Conservation (phyloP, 2,113 vertebrate genomes). For the Bungarus multicinctus region DNA sequence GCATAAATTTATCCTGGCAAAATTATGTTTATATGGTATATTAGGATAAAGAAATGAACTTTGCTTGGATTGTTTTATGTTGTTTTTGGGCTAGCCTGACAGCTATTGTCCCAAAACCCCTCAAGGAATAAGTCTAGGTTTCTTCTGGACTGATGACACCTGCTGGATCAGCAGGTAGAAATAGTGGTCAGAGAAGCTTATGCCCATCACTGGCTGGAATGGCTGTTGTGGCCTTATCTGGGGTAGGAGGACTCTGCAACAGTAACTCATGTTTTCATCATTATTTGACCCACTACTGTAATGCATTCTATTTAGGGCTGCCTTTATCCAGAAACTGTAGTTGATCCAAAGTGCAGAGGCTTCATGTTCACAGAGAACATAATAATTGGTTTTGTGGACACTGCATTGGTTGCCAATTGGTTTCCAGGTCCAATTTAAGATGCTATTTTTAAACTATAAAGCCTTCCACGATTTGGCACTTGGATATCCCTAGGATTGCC, state of each 20-base stretch:
- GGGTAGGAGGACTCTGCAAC: not conserved
- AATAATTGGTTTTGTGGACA: not conserved
- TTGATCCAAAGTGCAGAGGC: not conserved
- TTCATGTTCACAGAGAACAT: not conserved
- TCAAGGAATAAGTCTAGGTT: not conserved
- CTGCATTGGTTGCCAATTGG: not conserved
- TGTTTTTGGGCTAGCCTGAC: not conserved
- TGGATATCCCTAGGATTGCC: not conserved
- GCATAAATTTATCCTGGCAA: not conserved
- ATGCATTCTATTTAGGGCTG: not conserved
- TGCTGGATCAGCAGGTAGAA: not conserved
- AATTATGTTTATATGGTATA: not conserved
- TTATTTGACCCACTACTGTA: not conserved
- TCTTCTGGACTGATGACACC: not conserved
- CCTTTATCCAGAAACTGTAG: not conserved
- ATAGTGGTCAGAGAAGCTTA: not conserved
- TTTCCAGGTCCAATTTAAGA: not conserved
- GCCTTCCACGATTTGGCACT: not conserved
- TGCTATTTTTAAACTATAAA: not conserved
- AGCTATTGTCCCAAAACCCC: constrained; percentile 48
- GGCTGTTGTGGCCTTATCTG: not conserved
- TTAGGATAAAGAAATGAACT: not conserved
- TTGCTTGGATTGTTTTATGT: not conserved
- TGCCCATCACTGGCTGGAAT: not conserved
- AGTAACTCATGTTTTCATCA: not conserved